Conservation (phyloP, 2,888 invertebrate species). For the Drosophila borealis region DNA sequence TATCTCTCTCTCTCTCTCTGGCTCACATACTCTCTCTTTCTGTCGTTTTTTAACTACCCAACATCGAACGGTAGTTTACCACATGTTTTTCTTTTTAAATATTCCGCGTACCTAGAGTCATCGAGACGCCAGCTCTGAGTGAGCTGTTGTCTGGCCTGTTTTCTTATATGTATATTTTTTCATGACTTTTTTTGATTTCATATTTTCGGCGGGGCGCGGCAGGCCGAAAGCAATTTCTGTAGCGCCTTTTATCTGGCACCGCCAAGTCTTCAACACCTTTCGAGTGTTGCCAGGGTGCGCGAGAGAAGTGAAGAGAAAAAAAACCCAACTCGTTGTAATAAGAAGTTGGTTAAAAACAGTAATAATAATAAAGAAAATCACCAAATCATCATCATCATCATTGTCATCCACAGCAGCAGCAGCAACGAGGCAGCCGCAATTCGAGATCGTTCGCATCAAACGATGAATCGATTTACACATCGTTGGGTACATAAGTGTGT, state of each 20-base stretch:
- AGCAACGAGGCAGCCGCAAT: slow-evolving; percentile 33
- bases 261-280: slow-evolving; percentile 80
- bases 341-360: slow-evolving; percentile 81
- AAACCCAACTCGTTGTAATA: slow-evolving; percentile 75
- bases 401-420: slow-evolving; percentile 50
- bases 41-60: slow-evolving; percentile 12
- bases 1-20: slow-evolving; percentile 7
- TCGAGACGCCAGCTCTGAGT: slow-evolving; percentile 53
- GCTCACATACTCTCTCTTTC: slow-evolving; percentile 7
- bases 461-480: slow-evolving; percentile 80
- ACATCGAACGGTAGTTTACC: slow-evolving; percentile 71
- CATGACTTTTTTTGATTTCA: slow-evolving; percentile 19
- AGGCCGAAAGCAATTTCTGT: slow-evolving; percentile 67
- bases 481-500: slow-evolving; percentile 40
- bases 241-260: slow-evolving; percentile 80
- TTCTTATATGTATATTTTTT: slow-evolving; percentile 15
- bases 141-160: slow-evolving; percentile 66
- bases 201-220: slow-evolving; percentile 43
- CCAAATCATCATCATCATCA: slow-evolving; percentile 80
- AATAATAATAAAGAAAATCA: slow-evolving; percentile 81
- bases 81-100: slow-evolving; percentile 64
- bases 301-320: slow-evolving; percentile 26
- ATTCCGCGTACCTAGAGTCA: slow-evolving; percentile 56
- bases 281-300: slow-evolving; percentile 57
- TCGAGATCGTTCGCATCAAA: slow-evolving; percentile 64